Evolutionary conservation across 2,888 invertebrate species (phyloP).

Genomic region (Galeruca laticollis): DNA sequence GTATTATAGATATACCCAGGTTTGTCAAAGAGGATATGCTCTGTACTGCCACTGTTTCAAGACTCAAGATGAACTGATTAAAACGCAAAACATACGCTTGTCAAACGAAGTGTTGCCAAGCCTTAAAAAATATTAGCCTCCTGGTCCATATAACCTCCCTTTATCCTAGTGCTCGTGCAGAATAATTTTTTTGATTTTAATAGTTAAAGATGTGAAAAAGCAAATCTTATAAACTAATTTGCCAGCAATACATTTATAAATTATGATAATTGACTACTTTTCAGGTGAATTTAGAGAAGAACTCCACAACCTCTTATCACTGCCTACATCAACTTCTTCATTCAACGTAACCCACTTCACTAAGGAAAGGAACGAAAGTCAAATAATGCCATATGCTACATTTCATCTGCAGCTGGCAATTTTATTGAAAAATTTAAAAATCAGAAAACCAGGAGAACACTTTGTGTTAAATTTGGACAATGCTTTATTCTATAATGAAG

Average conservation of each 20-base stretch:
- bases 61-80: too few relatives aligned
- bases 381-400: slow-evolving; percentile 53
- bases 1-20: too few relatives aligned
- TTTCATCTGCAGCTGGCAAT: slow-evolving; percentile 61
- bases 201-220: too few relatives aligned
- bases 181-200: too few relatives aligned
- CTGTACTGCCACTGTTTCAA: too few relatives aligned
- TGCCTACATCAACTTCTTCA: slow-evolving; percentile 43
- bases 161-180: too few relatives aligned
- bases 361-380: slow-evolving; percentile 47
- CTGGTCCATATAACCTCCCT: too few relatives aligned
- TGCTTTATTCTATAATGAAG: slow-evolving; percentile 58
- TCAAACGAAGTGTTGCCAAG: neutral
- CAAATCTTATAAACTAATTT: too few relatives aligned
- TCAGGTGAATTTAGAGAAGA: slow-evolving; percentile 55
- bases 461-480: slow-evolving; percentile 58
- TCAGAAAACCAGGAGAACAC: slow-evolving; percentile 42
- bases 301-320: slow-evolving; percentile 59
- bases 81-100: too few relatives aligned
- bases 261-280: neutral
- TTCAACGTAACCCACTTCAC: slow-evolving; percentile 45
- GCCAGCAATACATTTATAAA: too few relatives aligned
- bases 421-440: slow-evolving; percentile 56
- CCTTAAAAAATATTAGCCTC: neutral
- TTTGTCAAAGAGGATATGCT: too few relatives aligned